Evolutionary conservation across 2,888 invertebrate species (phyloP), one percentile per base, ranked within the genome.

Genomic region (Microctonus hyperodae): DNA sequence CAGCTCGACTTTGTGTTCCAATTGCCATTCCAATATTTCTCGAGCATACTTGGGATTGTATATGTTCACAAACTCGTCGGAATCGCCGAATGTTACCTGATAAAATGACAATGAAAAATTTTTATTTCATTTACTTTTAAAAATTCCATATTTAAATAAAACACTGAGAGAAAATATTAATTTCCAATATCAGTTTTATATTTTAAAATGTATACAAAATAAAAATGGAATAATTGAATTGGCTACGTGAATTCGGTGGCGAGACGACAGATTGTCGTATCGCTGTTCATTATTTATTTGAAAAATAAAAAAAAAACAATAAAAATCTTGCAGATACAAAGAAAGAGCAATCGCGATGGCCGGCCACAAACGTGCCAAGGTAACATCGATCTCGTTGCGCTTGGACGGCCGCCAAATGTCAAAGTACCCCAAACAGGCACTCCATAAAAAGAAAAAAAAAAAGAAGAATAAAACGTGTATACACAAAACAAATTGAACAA

Each of bases 61-160:
- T 95, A 85, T 97, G 96, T 83, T 98, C 98, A 86, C 97, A 97
- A 74, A 98, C 95, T 77, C 97, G 89, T 64, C 97, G 90, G 86
- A 98, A 98, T 70, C 98, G 89, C 65, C 97, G 90, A 76, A 97
- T 95, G 83, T 97, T 97, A 69, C 97, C 97, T 96, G 83, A 20
- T 13, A 48, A 64, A n/a, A n/a, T n/a, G n/a, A n/a, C n/a, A n/a
- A n/a, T n/a, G n/a, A n/a, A n/a, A n/a, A n/a, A n/a, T n/a, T n/a
- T n/a, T n/a, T n/a, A n/a, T n/a, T n/a, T n/a, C n/a, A 16, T 35
- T 13, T 28, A 23, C 25, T 37, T 31, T 13, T 55, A n/a, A 7
- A 48, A 20, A 23, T 31, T 28, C 2, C 35, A 7, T 7, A 22
- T 11, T 11, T 9, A 35, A 35, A 35, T 11, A 35, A 10, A 10